These are phyloP conservation scores for Astyanax mexicanus DNA, from an alignment of 2,797 vertebrate species.

Conservation along the genomic window DNA sequence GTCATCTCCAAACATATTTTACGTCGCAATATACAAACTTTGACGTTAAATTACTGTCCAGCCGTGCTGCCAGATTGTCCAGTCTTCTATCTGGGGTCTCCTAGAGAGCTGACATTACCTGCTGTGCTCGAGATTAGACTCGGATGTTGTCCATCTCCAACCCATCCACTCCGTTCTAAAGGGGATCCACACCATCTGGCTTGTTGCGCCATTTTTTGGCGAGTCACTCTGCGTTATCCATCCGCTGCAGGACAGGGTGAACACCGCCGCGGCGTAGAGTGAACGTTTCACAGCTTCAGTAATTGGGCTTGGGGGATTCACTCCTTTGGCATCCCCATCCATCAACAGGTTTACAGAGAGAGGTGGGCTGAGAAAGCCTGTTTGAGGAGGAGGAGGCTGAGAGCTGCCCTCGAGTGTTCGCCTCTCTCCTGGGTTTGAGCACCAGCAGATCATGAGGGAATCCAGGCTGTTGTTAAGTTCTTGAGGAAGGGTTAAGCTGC, in stretches of 20 bases:
- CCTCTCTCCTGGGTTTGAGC: background rate
- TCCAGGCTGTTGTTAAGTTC: background rate
- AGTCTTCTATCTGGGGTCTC: background rate
- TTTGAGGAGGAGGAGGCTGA: background rate
- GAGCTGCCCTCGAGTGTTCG: too few species aligned
- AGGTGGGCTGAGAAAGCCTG: constrained; percentile 18
- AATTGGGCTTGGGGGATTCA: constrained; percentile 44
- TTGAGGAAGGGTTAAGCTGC: background rate
- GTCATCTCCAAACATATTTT: too few species aligned
- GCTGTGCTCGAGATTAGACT: background rate
- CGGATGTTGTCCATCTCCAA: background rate
- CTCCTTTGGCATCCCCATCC: constrained; percentile 44
- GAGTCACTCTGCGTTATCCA: constrained; percentile 3
- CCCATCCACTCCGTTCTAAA: background rate
- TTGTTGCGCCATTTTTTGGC: constrained; percentile 11
- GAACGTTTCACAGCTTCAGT: constrained; percentile 25
- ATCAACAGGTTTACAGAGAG: constrained; percentile 59
- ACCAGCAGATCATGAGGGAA: background rate
- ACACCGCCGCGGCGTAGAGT: background rate
- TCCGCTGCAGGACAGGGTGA: background rate
- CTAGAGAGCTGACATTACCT: background rate
- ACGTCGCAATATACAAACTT: too few species aligned
- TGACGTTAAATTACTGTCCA: too few species aligned
- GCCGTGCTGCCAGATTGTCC: background rate
- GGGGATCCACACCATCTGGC: constrained; percentile 13